phyloP scores from a whole-genome alignment of 1,140 invertebrate species.

The Lepidurus couesii region DNA sequence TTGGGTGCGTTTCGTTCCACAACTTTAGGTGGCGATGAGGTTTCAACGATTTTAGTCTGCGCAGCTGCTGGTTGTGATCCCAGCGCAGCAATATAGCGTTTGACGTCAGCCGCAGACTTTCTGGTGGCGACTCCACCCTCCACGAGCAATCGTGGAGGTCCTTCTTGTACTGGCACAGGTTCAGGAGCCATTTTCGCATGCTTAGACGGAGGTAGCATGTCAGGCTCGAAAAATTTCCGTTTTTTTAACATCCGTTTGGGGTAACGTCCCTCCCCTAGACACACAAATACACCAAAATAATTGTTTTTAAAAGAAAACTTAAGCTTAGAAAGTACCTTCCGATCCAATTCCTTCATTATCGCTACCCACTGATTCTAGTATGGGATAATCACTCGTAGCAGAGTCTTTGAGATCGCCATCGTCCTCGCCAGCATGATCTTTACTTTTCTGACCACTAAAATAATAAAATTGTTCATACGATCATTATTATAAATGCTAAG shows the following conservation, averaged over 20 bases:
- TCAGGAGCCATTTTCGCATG: background rate
- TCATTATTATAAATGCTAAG: background rate
- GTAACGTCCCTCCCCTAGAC: background rate
- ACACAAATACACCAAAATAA: background rate
- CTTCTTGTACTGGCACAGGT: background rate
- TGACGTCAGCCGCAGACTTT: background rate
- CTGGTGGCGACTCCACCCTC: background rate
- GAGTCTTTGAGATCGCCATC: background rate
- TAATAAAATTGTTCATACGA: background rate
- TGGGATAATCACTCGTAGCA: background rate
- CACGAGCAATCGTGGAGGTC: background rate
- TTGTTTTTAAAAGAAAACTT: background rate
- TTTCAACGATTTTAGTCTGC: background rate
- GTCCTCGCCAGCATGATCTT: background rate
- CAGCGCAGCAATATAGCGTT: background rate
- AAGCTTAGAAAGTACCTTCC: background rate
- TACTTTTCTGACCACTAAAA: background rate
- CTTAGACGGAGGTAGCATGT: background rate
- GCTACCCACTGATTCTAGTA: background rate
- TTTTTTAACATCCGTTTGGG: background rate
- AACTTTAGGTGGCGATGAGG: background rate
- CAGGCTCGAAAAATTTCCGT: background rate
- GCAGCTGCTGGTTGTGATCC: background rate
- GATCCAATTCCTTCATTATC: background rate
- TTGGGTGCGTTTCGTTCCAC: background rate